Conservation (phyloP, 2,113 vertebrate species). For the Ctenomys sociabilis region DNA sequence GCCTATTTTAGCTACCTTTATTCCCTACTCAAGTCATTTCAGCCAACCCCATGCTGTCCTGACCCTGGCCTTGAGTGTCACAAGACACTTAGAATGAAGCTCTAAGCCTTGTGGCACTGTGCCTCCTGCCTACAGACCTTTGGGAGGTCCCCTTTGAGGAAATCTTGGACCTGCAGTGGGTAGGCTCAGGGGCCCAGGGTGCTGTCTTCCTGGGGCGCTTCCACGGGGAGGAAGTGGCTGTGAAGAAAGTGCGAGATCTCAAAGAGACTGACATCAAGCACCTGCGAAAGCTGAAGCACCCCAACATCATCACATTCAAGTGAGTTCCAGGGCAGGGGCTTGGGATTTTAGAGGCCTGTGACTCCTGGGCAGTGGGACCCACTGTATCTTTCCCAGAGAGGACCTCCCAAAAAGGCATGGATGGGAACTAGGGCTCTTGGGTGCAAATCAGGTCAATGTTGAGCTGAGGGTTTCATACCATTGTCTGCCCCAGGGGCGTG, state of each 20-base stretch:
- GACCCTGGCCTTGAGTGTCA: not conserved
- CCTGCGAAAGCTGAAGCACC: conserved; percentile 97
- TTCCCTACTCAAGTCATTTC: not conserved
- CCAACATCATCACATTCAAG: conserved; percentile 99
- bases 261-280: conserved; percentile 99
- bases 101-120: conserved; percentile 3
- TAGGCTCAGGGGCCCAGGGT: conserved; percentile 97
- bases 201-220: conserved; percentile 98
- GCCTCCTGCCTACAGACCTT: conserved; percentile 82
- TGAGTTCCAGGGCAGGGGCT: conserved; percentile 83
- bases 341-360: not conserved
- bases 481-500: conserved; percentile 90
- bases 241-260: conserved; percentile 97
- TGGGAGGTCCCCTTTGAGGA: conserved; percentile 99
- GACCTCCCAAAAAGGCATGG: not conserved
- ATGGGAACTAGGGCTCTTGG: not conserved
- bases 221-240: conserved; percentile 96
- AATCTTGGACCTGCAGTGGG: conserved; percentile 99
- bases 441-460: not conserved
- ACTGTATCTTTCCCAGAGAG: not conserved
- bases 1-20: not conserved
- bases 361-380: not conserved
- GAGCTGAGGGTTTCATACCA: not conserved
- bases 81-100: not conserved
- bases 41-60: not conserved